Evolutionary conservation across 2,888 invertebrate genomes (phyloP), one percentile per base, ranked within the genome.

Genomic region (Sphaerophoria taeniata): DNA sequence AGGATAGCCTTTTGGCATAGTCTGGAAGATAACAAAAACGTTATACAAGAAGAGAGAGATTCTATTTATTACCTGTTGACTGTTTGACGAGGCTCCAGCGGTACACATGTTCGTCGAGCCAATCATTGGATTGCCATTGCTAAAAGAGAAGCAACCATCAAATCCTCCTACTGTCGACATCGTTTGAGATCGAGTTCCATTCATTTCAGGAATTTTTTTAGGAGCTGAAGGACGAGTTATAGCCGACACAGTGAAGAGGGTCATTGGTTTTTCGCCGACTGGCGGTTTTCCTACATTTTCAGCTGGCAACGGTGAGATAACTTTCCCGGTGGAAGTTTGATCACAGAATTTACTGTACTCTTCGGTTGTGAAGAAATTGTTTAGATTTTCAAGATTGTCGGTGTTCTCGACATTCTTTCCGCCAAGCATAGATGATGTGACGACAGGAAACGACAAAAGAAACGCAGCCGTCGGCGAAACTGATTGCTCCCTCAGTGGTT

Each of bases 391-490:
- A 36, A 88, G 74, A 4, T 83, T 87, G 36, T 87, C 76, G 7
- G 16, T 34, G 31, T 82, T 88, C 93, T 93, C 0, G 93, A 92
- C 14, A 92, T 92, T 89, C 93, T 93, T 81, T 60, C 93, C 93
- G 6, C 93, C 94, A 4, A 79, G n/a, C 60, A 63, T 75, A 5
- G 77, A 77, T 86, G 93, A 93, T 0, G 94, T 94, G 0, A 95
- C 95, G 9, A 95, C 89, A 0, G 95, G 95, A 88, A 95, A 95
- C 1, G 94, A 94, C 88, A 94, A 91, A 1, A 95, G 89, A 88
- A 94, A 95, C 0, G 95, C 95, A 2, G 94, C 95, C 0, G 95
- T 95, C 0, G 95, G 95, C 1, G 95, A 95, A 75, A 94, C 94
- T 0, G 94, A 81, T 94, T 88, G 94, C 94, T 3, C 94, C 93